Percentiles rank a stretch among this genome's conserved stretches.
These are phyloP conservation scores for Drosophila insularis DNA, from an alignment of 1,140 invertebrate species.

Conservation along the genomic window DNA sequence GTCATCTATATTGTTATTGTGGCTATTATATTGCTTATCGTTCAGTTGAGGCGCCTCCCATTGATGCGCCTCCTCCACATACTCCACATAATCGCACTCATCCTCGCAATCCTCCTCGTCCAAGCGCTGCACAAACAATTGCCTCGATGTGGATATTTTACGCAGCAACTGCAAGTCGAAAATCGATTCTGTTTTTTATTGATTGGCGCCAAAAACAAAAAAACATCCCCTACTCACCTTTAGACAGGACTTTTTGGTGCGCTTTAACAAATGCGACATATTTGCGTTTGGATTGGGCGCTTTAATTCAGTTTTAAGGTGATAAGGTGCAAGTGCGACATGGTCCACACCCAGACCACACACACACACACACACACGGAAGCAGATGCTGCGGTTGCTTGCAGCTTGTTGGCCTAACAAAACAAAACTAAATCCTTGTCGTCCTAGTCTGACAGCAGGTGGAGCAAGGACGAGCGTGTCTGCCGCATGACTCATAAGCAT, in stretches of 20 bases:
- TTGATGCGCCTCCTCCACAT: constrained; percentile 18
- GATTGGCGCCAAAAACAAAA: constrained; percentile 30
- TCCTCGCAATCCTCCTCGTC: constrained; percentile 67
- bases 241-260: constrained; percentile 79
- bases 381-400: constrained; percentile 43
- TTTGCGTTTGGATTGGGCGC: constrained; percentile 14
- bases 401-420: constrained; percentile 69
- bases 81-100: constrained; percentile 22
- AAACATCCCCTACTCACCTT: constrained; percentile 60
- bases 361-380: background rate
- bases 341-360: constrained; percentile 16
- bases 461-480: constrained; percentile 46
- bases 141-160: constrained; percentile 71
- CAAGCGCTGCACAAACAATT: constrained; percentile 70
- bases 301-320: constrained; percentile 19
- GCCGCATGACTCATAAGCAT: constrained; percentile 59
- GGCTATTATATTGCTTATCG: constrained; percentile 41
- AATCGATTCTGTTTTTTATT: constrained; percentile 61
- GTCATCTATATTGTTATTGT: constrained; percentile 22
- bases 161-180: constrained; percentile 62
- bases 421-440: constrained; percentile 58
- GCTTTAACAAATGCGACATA: constrained; percentile 78
- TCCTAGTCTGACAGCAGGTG: constrained; percentile 39
- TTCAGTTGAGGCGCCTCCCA: constrained; percentile 30
- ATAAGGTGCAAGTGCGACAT: constrained; percentile 44